Evolutionary conservation across 1,140 invertebrate species (phyloP).

Genomic region (Lamellibrachia luymesi): DNA sequence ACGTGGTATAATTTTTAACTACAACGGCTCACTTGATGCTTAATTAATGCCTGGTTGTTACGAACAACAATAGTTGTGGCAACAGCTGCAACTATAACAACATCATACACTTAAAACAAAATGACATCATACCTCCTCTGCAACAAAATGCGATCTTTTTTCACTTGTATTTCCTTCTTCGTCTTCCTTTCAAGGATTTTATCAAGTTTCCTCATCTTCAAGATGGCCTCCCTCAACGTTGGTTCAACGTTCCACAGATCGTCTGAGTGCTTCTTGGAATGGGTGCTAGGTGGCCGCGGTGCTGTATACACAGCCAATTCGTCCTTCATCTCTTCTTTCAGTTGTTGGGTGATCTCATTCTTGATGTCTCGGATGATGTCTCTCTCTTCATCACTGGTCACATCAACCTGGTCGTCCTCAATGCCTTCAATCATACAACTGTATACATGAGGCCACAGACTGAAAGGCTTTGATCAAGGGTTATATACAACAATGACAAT

Average conservation of each 20-base stretch:
- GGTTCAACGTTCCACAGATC: conserved; percentile 40
- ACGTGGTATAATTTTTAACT: too few relatives aligned
- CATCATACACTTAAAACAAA: background rate
- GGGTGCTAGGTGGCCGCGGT: background rate
- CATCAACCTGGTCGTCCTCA: conserved; percentile 30
- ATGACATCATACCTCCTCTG: conserved; percentile 41
- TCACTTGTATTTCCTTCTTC: conserved; percentile 50
- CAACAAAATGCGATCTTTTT: conserved; percentile 51
- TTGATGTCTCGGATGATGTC: conserved; percentile 50
- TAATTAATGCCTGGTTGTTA: too few relatives aligned
- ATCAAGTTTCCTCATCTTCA: conserved; percentile 55
- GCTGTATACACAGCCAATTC: conserved; percentile 42
- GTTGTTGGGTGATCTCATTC: conserved; percentile 48
- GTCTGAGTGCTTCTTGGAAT: background rate
- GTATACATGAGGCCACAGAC: background rate
- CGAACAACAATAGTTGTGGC: too few relatives aligned
- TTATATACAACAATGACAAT: too few relatives aligned
- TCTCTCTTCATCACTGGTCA: conserved; percentile 52
- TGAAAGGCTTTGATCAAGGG: too few relatives aligned
- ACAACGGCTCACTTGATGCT: too few relatives aligned
- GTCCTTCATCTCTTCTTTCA: conserved; percentile 49
- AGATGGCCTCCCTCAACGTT: conserved; percentile 44
- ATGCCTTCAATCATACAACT: background rate
- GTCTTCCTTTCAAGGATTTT: conserved; percentile 49
- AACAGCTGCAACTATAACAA: too few relatives aligned